These are phyloP conservation scores for Andrena chrysosceles DNA, from an alignment of 2,888 invertebrate genomes.

Conservation along the genomic window DNA sequence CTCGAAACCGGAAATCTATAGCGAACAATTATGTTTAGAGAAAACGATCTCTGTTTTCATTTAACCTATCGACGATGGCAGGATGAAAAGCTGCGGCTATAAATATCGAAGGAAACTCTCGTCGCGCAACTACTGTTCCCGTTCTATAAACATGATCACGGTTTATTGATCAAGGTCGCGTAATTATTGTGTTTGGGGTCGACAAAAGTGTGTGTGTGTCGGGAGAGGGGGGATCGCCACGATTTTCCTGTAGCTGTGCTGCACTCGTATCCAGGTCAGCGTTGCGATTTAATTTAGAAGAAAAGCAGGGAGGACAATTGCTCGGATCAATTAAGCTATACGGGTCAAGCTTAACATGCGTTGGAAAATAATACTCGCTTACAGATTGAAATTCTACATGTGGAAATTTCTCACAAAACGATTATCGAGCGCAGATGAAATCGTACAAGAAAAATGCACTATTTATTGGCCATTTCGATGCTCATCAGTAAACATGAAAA, in stretches of 20 bases:
- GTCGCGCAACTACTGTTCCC: conserved; percentile 18
- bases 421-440: background rate
- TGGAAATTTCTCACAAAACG: background rate
- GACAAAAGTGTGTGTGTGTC: conserved; percentile 19
- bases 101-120: conserved; percentile 30
- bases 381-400: background rate
- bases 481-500: conserved; percentile 61
- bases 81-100: background rate
- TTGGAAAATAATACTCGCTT: background rate
- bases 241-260: conserved; percentile 46
- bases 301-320: conserved; percentile 2
- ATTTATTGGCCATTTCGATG: conserved; percentile 39
- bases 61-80: background rate
- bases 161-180: conserved; percentile 72
- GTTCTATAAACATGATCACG: conserved; percentile 61
- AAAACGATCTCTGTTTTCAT: background rate
- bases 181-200: conserved; percentile 68
- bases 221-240: conserved; percentile 32
- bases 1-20: conserved; percentile 7
- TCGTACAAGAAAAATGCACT: background rate
- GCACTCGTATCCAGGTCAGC: conserved; percentile 28
- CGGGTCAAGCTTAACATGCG: background rate
- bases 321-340: conserved; percentile 4
- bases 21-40: conserved; percentile 12
- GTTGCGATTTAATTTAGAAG: conserved; percentile 17